Evolutionary conservation across 2,113 vertebrate genomes (phyloP).

Genomic region (Corythaeola cristata): DNA sequence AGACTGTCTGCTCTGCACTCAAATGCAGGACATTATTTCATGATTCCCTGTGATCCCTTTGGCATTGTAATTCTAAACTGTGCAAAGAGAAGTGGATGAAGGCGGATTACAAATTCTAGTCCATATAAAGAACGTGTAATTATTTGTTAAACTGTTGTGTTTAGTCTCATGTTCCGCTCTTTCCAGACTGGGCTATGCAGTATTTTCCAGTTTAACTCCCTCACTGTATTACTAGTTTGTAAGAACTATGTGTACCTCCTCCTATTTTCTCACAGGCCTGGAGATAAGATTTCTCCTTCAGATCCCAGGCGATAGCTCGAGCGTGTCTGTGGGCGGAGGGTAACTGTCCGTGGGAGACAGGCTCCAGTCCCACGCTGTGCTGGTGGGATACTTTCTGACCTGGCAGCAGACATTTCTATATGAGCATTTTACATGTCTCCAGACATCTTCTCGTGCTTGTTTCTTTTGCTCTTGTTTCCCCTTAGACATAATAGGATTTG

Average conservation of each 20-base stretch:
- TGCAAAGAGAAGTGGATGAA: constrained; percentile 57
- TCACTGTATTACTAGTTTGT: not conserved
- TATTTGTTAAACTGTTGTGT: constrained; percentile 64
- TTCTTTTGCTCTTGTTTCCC: not conserved
- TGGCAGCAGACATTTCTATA: not conserved
- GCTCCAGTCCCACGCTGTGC: not conserved
- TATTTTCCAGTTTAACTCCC: constrained; percentile 23
- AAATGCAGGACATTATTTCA: constrained; percentile 54
- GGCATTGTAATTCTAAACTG: constrained; percentile 63
- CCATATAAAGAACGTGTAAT: constrained; percentile 42
- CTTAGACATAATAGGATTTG: not conserved
- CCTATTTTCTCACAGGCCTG: constrained; percentile 26
- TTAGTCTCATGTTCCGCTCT: constrained; percentile 24
- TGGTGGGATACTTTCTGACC: not conserved
- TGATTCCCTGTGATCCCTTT: constrained; percentile 65
- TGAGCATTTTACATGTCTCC: not conserved
- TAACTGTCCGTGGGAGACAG: not conserved
- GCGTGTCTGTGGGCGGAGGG: not conserved
- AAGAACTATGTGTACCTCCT: not conserved
- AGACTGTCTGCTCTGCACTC: constrained; percentile 61
- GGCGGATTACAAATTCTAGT: constrained; percentile 52
- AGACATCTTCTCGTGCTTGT: not conserved
- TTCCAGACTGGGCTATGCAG: constrained; percentile 2
- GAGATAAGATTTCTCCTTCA: constrained; percentile 49
- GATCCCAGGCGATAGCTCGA: not conserved